Conservation (phyloP, 2,888 invertebrate genomes). For the Meganola albula region DNA sequence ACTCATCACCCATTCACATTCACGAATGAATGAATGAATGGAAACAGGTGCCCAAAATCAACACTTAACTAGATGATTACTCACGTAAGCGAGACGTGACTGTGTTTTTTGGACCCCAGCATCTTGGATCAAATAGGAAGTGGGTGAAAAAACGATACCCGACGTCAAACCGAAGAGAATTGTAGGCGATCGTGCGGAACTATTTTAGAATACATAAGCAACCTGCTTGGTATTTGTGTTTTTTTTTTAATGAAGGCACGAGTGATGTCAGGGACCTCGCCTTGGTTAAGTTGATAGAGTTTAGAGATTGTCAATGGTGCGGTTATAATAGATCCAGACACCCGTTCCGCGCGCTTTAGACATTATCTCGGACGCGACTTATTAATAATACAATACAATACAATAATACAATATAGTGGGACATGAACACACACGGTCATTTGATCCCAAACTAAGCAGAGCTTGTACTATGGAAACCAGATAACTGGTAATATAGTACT, state of each 20-base stretch:
- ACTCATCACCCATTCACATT: conserved; percentile 17
- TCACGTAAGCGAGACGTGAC: conserved; percentile 52
- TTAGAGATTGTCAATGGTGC: too few species aligned
- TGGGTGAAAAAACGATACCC: conserved; percentile 31
- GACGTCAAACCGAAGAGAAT: conserved; percentile 48
- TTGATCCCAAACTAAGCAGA: too few species aligned
- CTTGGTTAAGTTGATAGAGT: not conserved
- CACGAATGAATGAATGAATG: conserved; percentile 20
- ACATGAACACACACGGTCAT: too few species aligned
- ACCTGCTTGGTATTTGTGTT: conserved; percentile 53
- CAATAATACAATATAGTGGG: too few species aligned
- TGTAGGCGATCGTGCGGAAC: conserved; percentile 34
- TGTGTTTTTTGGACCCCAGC: conserved; percentile 28
- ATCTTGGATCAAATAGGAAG: conserved; percentile 23
- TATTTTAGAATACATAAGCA: conserved; percentile 39
- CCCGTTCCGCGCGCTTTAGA: too few species aligned
- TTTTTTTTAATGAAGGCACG: conserved; percentile 39
- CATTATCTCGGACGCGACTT: too few species aligned
- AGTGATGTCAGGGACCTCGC: conserved; percentile 33
- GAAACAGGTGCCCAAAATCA: conserved; percentile 35
- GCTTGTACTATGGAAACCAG: too few species aligned
- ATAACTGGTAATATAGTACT: too few species aligned
- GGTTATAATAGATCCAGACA: too few species aligned
- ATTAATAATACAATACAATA: too few species aligned
- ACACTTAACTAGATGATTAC: conserved; percentile 55